Conservation (phyloP, 2,797 vertebrate genomes). For the Hyperoplus lanceolatus region DNA sequence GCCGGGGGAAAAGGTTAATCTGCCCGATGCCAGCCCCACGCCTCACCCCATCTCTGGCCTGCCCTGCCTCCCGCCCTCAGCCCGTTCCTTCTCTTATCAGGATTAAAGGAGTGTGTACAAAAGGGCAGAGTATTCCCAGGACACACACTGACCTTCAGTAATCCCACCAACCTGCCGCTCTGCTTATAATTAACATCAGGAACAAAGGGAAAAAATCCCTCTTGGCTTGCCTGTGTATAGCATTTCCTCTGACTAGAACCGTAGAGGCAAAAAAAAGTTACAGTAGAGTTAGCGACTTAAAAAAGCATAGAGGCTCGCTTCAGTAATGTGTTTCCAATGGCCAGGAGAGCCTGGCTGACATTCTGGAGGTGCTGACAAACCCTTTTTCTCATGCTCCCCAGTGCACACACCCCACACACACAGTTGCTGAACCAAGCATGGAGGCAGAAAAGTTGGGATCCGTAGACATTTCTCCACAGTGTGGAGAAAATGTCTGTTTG, state of each 20-base stretch:
- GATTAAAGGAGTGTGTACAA: conserved; percentile 88
- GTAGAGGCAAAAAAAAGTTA: conserved; percentile 68
- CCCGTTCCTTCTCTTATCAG: conserved; percentile 86
- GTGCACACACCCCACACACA: conserved; percentile 61
- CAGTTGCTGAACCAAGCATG: conserved; percentile 76
- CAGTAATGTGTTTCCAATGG: conserved; percentile 74
- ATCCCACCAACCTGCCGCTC: conserved; percentile 88
- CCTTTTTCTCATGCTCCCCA: conserved; percentile 52
- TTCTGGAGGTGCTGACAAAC: conserved; percentile 79
- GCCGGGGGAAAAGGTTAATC: conserved; percentile 88
- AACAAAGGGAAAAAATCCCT: conserved; percentile 77
- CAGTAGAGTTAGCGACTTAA: conserved; percentile 59
- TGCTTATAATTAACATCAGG: conserved; percentile 88
- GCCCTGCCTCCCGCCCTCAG: conserved; percentile 67
- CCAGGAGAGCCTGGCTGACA: conserved; percentile 78
- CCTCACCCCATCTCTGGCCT: conserved; percentile 77
- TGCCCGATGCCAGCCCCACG: conserved; percentile 73
- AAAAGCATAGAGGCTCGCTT: conserved; percentile 64
- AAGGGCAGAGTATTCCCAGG: conserved; percentile 96
- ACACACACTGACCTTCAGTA: conserved; percentile 93
- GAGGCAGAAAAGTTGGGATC: conserved; percentile 54
- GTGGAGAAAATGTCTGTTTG: conserved; percentile 18
- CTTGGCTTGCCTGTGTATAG: conserved; percentile 43
- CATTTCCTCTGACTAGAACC: conserved; percentile 58
- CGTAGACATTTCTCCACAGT: conserved; percentile 46